Conservation (phyloP, 1,140 invertebrate species). For the Neodiprion lecontei region DNA sequence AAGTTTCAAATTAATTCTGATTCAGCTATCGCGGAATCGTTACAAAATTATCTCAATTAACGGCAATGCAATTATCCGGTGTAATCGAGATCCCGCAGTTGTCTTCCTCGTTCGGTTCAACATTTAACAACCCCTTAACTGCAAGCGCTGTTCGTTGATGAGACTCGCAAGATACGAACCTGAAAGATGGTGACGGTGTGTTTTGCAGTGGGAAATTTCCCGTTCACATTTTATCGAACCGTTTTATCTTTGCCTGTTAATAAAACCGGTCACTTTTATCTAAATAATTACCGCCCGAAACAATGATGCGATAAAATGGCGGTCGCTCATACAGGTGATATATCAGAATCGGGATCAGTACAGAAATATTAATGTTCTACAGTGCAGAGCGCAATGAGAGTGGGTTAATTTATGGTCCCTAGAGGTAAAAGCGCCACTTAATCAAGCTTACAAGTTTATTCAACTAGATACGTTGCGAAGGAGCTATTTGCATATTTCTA, state of each 20-base stretch:
- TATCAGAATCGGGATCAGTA: background rate
- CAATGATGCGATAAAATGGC: background rate
- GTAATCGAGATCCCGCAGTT: background rate
- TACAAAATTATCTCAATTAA: background rate
- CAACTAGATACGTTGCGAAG: background rate
- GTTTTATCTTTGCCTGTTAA: background rate
- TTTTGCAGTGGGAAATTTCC: too few species aligned
- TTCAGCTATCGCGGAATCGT: background rate
- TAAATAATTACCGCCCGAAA: background rate
- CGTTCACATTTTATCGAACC: background rate
- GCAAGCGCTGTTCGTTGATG: too few species aligned
- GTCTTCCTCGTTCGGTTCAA: too few species aligned
- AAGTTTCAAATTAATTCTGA: too few species aligned
- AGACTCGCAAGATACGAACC: too few species aligned
- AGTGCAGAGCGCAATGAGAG: background rate
- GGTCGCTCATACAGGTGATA: background rate
- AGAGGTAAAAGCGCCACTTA: background rate
- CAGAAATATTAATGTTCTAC: constrained; percentile 2
- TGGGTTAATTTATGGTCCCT: background rate
- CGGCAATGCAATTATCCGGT: background rate
- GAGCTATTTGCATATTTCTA: too few species aligned
- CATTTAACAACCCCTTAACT: too few species aligned
- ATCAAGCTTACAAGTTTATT: background rate
- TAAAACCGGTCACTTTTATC: background rate
- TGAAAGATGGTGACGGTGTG: too few species aligned